These are phyloP conservation scores for Parazoanthus swiftii DNA, from an alignment of 92 coral and sea anemone genomes.

Conservation along the genomic window DNA sequence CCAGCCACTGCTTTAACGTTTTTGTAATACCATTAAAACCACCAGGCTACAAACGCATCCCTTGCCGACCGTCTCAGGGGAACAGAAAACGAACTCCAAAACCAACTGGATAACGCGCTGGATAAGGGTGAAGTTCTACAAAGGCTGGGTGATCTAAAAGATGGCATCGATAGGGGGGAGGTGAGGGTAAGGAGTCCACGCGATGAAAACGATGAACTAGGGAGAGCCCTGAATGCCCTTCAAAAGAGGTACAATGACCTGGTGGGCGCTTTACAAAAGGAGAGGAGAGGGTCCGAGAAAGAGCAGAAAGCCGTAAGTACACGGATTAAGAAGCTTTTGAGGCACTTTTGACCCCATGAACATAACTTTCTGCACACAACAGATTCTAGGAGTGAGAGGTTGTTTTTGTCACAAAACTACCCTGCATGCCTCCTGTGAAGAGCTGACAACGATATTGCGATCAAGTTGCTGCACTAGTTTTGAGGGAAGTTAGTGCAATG, in stretches of 20 bases:
- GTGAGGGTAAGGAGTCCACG: conserved; percentile 63
- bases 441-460: not conserved
- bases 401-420: not conserved
- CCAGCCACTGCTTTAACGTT: not conserved
- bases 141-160: conserved; percentile 69
- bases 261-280: conserved; percentile 70
- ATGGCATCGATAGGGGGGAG: conserved; percentile 64
- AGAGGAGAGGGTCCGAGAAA: conserved; percentile 63
- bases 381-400: not conserved
- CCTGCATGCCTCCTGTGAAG: not conserved
- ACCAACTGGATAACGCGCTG: conserved; percentile 45
- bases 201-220: conserved; percentile 81
- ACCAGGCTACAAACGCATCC: conserved; percentile 76
- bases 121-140: conserved; percentile 77
- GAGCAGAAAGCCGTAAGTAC: conserved; percentile 32
- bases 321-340: not conserved
- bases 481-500: no score
- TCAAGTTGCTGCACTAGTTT: not conserved
- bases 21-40: not conserved
- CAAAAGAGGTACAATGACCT: conserved; percentile 78
- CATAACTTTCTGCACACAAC: not conserved
- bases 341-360: not conserved
- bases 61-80: conserved; percentile 79
- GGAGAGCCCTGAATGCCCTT: conserved; percentile 72
- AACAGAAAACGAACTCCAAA: conserved; percentile 75